Evolutionary conservation across 2,797 vertebrate species (phyloP).

Genomic region (Gorsachius magnificus): DNA sequence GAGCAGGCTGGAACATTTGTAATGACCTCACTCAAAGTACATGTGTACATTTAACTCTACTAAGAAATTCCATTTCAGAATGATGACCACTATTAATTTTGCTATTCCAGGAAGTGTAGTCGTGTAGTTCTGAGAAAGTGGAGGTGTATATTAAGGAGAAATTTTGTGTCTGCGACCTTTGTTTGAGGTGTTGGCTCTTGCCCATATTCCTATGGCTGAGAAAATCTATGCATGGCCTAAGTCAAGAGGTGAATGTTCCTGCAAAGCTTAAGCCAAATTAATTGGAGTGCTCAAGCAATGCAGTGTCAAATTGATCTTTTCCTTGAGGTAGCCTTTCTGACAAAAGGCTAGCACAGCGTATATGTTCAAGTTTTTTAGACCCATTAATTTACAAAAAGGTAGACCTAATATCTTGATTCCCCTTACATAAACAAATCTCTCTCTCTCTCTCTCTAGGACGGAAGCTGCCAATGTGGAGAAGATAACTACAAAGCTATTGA

Average conservation of each 20-base stretch:
- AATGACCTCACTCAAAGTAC: not conserved
- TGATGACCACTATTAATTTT: not conserved
- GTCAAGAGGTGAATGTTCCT: not conserved
- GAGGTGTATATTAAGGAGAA: not conserved
- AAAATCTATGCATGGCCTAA: not conserved
- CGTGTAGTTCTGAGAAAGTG: not conserved
- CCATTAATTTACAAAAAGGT: not conserved
- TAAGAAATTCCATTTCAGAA: not conserved
- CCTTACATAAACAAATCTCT: not conserved
- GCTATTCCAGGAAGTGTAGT: not conserved
- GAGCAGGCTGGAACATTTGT: not conserved
- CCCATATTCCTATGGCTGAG: not conserved
- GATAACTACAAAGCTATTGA: constrained; percentile 95
- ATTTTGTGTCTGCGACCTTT: not conserved
- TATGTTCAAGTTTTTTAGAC: fast-evolving
- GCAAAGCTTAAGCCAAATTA: not conserved
- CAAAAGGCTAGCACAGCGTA: not conserved
- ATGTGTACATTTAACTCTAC: fast-evolving
- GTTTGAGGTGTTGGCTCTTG: not conserved
- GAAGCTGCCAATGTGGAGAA: constrained; percentile 98
- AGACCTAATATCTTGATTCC: not conserved
- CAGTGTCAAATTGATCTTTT: not conserved
- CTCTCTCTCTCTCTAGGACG: constrained; percentile 77
- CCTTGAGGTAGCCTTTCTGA: not conserved
- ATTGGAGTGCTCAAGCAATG: fast-evolving